phyloP scores from a whole-genome alignment of 2,113 vertebrate species.

The Ammodytes marinus region DNA sequence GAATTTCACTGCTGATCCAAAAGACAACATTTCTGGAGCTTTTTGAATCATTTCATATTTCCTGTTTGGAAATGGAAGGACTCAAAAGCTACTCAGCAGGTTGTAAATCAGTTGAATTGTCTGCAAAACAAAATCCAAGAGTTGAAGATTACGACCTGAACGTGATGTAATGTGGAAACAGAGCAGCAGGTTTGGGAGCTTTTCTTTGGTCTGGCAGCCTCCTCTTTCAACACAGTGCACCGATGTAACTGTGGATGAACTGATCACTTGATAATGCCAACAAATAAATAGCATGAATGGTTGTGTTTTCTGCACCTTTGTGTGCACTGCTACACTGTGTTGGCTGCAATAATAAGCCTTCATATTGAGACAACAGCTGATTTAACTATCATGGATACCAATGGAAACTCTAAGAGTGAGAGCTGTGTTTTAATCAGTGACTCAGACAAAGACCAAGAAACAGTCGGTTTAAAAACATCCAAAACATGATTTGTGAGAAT shows the following conservation, averaged over 20 bases:
- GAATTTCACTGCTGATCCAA: neutral
- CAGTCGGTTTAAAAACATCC: neutral
- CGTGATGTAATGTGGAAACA: neutral
- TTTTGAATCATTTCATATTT: neutral
- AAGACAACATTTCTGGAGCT: too few relatives aligned
- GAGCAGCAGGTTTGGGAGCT: neutral
- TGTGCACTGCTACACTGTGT: neutral
- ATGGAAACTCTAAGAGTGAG: neutral
- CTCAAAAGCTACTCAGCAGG: neutral
- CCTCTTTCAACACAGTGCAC: neutral
- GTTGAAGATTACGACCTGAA: too few relatives aligned
- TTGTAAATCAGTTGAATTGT: too few relatives aligned
- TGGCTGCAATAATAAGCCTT: neutral
- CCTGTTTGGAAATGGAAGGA: too few relatives aligned
- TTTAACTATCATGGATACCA: neutral
- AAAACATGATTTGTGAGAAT: neutral
- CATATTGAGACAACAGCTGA: neutral
- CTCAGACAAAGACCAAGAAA: neutral
- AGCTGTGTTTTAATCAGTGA: slow-evolving; percentile 35
- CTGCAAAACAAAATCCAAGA: neutral
- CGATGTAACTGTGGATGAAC: neutral
- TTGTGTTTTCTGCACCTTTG: neutral
- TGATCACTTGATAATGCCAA: neutral
- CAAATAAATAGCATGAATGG: neutral
- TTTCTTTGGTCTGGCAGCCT: neutral